A percentile compares a stretch with the other conserved stretches of the same genome.
Evolutionary conservation across 1,140 invertebrate species (phyloP).

Genomic region (Drosophila nigromelanica): DNA sequence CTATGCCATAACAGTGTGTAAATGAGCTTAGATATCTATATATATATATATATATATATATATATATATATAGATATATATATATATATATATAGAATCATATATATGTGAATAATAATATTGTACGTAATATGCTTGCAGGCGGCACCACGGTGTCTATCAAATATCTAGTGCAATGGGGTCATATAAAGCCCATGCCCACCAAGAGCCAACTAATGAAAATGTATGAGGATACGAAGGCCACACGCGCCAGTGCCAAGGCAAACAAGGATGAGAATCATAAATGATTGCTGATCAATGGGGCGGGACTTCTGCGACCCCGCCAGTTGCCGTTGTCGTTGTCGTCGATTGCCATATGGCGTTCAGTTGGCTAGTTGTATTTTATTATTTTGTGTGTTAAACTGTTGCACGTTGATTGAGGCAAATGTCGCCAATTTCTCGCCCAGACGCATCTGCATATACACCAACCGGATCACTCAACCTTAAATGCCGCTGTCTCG

Average conservation of each 20-base stretch:
- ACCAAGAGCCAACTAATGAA: conserved; percentile 85
- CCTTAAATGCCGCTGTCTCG: conserved; percentile 2
- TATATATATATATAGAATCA: conserved; percentile 8
- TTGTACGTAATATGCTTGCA: conserved; percentile 28
- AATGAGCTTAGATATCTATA: too few relatives aligned
- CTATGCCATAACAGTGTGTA: too few relatives aligned
- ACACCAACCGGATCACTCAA: conserved; percentile 3
- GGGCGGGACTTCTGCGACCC: not conserved
- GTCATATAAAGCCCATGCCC: conserved; percentile 88
- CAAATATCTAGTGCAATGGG: conserved; percentile 87
- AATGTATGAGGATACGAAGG: conserved; percentile 85
- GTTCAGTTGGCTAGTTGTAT: conserved; percentile 57
- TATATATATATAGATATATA: too few relatives aligned
- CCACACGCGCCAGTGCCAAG: conserved; percentile 69
- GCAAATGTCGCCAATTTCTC: conserved; percentile 38
- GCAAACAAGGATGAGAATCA: conserved; percentile 50
- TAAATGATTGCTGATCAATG: conserved; percentile 56
- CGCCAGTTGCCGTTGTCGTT: conserved; percentile 28
- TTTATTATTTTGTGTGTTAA: conserved; percentile 66
- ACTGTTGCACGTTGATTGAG: conserved; percentile 29
- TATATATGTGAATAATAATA: not conserved
- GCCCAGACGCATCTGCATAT: conserved; percentile 9
- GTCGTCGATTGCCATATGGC: conserved; percentile 36
- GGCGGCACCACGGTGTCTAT: conserved; percentile 89
- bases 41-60: too few relatives aligned